phyloP scores from a whole-genome alignment of 2,888 invertebrate genomes.

The Trissoscelio sp. region DNA sequence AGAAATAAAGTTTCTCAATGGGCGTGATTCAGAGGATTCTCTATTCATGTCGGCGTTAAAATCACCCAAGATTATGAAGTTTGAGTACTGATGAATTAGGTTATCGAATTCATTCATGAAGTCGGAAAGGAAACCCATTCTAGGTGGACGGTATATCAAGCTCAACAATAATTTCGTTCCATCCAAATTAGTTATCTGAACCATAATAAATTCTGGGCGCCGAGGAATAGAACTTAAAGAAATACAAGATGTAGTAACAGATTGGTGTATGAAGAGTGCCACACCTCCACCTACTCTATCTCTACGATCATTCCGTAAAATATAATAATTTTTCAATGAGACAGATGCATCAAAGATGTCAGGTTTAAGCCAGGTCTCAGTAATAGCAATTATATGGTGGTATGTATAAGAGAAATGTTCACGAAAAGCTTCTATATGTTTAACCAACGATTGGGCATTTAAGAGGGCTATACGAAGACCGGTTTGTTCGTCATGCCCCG shows the following conservation, averaged over 20 bases:
- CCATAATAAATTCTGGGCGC: not conserved
- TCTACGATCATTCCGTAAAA: not conserved
- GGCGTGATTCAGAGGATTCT: no score
- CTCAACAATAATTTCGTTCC: not conserved
- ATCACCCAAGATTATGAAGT: not conserved
- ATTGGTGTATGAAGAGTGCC: not conserved
- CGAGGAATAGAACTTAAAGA: no score
- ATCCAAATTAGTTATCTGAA: not conserved
- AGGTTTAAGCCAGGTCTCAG: not conserved
- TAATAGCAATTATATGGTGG: not conserved
- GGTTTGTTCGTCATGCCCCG: no score
- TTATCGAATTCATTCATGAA: not conserved
- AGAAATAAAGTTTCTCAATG: not conserved
- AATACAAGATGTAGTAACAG: not conserved
- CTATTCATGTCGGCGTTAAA: not conserved
- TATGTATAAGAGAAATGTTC: no score
- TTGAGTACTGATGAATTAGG: not conserved
- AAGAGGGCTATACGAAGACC: no score
- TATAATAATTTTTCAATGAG: not conserved
- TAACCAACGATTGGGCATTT: no score
- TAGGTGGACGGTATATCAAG: no score
- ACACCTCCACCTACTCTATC: not conserved
- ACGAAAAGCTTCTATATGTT: no score
- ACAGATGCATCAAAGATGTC: not conserved
- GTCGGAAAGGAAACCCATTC: not conserved